Base-by-base conservation (phyloP, 2,797 vertebrate species). In the Novumbra hubbsi region DNA sequence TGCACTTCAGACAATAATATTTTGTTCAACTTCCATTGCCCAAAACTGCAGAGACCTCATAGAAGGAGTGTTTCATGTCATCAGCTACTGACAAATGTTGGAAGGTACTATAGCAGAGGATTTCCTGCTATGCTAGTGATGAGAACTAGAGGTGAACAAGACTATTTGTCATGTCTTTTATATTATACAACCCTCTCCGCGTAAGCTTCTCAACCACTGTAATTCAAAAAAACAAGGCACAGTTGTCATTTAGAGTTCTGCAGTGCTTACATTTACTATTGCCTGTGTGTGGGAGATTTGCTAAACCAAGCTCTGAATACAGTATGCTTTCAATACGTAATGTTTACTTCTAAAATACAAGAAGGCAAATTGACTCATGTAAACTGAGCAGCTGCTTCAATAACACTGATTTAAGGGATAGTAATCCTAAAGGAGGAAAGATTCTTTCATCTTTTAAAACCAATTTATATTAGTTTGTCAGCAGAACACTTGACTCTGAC, bases 21-120 rank as follows among this genome's bases (percentile, higher is more conserved):
- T 76, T 74, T 34, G 72, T 52, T 83, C 41, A 50, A 71, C 52
- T 77, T 72, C 60, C 67, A 60, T 66, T 74, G 27, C 67, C 30
- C 52, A 49, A 71, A 65, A 79, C 76, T 38, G 30, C 64, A 27
- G 55, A 50, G 74, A 71, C 55, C 63, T 52, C 38, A 68, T 45
- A 72, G 52, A 60, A 67, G 72, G 75, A 45, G 41, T 79, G 77
- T 69, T 81, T 81, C 55, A 74, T 76, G 70, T 79, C 82, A 78
- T 34, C 27, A 62, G 27, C 65, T 66, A 27, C 38, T 49, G 78
- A 78, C 48, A 77, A 17, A 60, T 24, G 11, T 24, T 60, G 55
- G 24, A 60, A 4, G 55, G 14, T 12, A 60, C 24, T 60, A 27
- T 60, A 27, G 24, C 21, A 24, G 55, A 60, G 55, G 55, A 24